Conservation (phyloP, 1,140 invertebrate species). For the Rhizoglyphus robini region DNA sequence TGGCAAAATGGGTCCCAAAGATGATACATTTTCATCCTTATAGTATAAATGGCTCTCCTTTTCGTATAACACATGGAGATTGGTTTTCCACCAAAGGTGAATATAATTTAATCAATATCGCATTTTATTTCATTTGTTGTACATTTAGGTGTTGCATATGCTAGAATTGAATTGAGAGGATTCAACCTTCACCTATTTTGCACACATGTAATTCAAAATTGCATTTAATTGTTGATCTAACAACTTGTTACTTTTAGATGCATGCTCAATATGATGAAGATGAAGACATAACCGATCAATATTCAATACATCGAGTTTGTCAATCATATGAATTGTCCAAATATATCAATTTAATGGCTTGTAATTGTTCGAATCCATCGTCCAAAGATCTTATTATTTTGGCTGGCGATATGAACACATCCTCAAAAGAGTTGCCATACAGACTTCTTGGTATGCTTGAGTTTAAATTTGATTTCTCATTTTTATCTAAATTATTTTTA, state of each 20-base stretch:
- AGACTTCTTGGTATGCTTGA: conserved; percentile 18
- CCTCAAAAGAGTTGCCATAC: conserved; percentile 22
- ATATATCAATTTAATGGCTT: conserved; percentile 23
- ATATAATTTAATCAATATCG: conserved; percentile 3
- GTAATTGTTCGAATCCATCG: neutral
- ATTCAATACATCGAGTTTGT: conserved; percentile 25
- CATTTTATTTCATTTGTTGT: neutral
- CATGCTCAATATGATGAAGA: conserved; percentile 24
- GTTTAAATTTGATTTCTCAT: neutral
- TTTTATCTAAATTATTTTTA: neutral
- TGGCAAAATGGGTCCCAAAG: conserved; percentile 21
- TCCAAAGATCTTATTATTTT: conserved; percentile 21
- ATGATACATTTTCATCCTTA: conserved; percentile 22
- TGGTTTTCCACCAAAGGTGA: conserved; percentile 24
- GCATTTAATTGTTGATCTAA: neutral
- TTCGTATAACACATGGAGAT: conserved; percentile 22
- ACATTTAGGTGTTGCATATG: conserved; percentile 16
- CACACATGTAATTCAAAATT: conserved; percentile 20
- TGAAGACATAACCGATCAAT: conserved; percentile 21
- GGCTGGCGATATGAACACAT: conserved; percentile 24
- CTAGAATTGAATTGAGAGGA: no score
- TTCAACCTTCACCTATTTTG: conserved; percentile 22
- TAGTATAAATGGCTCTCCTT: conserved; percentile 23
- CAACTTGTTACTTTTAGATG: conserved; percentile 9
- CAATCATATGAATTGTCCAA: conserved; percentile 24